Percentiles rank a stretch among this genome's conserved stretches.
Evolutionary conservation across 2,888 invertebrate species (phyloP).

Genomic region (Willowsia nigromaculata): DNA sequence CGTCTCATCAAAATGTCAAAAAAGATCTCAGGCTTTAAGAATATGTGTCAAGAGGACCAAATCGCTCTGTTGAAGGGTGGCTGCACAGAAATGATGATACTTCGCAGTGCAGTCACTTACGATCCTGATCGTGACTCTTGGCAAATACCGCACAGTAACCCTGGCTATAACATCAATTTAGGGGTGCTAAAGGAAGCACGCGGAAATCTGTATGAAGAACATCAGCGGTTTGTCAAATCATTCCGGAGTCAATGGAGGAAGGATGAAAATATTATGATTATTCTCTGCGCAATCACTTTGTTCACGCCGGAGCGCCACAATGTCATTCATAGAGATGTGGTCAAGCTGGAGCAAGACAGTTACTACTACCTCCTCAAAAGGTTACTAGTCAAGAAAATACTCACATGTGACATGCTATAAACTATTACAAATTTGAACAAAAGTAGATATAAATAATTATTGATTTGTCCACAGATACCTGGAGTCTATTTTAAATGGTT

Average conservation of each 20-base stretch:
- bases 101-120: conserved; percentile 95
- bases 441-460: not conserved
- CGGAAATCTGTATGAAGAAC: conserved; percentile 92
- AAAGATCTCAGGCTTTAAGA: conserved; percentile 88
- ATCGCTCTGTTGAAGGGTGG: conserved; percentile 93
- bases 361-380: conserved; percentile 93
- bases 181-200: conserved; percentile 95
- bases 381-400: conserved; percentile 79
- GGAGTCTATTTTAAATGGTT: conserved; percentile 86
- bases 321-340: conserved; percentile 91
- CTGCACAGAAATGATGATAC: conserved; percentile 97
- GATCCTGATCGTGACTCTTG: conserved; percentile 93
- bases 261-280: conserved; percentile 93
- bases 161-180: conserved; percentile 88
- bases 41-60: conserved; percentile 97
- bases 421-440: too few species aligned
- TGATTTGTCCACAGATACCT: conserved; percentile 83
- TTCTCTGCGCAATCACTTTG: conserved; percentile 93
- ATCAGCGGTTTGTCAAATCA: conserved; percentile 90
- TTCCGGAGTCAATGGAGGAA: conserved; percentile 92
- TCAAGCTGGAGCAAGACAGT: conserved; percentile 86
- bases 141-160: conserved; percentile 84
- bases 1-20: conserved; percentile 85
- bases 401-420: too few species aligned
- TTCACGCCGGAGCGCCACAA: conserved; percentile 91